phyloP scores from a whole-genome alignment of 2,797 vertebrate genomes.

The Sylvilagus floridanus region DNA sequence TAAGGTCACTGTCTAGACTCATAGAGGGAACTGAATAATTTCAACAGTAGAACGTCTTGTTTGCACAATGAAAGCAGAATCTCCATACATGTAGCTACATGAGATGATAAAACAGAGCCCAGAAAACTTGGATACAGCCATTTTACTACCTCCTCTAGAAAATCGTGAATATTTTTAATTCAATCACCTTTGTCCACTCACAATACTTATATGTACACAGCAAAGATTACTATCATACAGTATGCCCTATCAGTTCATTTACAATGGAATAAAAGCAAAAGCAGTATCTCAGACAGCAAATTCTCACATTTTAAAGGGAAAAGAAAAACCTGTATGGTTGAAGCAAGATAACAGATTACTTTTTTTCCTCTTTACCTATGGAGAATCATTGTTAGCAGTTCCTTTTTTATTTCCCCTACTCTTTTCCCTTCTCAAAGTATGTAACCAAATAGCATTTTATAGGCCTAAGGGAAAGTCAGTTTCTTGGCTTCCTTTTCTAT shows the following conservation, averaged over 20 bases:
- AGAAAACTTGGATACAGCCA: not conserved
- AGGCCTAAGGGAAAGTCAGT: not conserved
- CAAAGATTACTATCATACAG: conserved; percentile 26
- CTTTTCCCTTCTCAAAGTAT: not conserved
- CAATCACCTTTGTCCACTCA: not conserved
- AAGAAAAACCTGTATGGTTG: not conserved
- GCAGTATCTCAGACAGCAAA: conserved; percentile 31
- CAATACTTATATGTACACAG: not conserved
- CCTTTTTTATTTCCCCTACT: conserved; percentile 19
- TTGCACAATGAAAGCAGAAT: not conserved
- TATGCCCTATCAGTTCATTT: conserved; percentile 48
- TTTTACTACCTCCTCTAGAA: conserved; percentile 26
- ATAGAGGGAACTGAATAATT: not conserved
- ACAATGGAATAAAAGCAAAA: conserved; percentile 45
- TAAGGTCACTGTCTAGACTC: conserved; percentile 24
- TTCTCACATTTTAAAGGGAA: conserved; percentile 19
- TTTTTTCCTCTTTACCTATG: not conserved
- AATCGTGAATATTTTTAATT: conserved; percentile 7
- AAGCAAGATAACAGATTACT: not conserved
- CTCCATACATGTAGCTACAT: not conserved
- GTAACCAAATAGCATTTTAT: conserved; percentile 44
- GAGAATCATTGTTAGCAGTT: conserved; percentile 29
- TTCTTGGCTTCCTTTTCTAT: conserved; percentile 4
- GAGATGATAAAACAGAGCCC: not conserved
- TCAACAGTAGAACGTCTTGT: conserved; percentile 27